Evolutionary conservation across 2,113 vertebrate species (phyloP).

Genomic region (Serilophus lunatus): DNA sequence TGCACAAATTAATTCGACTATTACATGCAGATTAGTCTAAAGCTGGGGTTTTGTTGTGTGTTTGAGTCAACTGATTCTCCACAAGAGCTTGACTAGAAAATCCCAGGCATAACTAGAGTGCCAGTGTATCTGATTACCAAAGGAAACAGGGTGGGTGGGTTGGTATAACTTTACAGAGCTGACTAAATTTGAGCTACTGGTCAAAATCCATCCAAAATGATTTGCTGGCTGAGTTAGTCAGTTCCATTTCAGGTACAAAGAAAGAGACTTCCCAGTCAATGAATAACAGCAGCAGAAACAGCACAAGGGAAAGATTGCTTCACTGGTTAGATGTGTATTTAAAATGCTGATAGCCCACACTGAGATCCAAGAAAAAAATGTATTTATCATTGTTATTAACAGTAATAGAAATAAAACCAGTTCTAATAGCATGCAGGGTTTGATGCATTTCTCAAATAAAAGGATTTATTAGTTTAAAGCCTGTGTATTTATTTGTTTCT

Average conservation of each 20-base stretch:
- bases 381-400: conserved; percentile 53
- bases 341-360: conserved; percentile 2
- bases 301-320: not conserved
- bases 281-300: not conserved
- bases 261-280: not conserved
- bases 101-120: not conserved
- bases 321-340: not conserved
- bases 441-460: conserved; percentile 38
- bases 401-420: conserved; percentile 43
- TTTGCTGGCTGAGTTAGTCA: not conserved
- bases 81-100: not conserved
- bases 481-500: conserved; percentile 54
- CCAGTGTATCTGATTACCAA: not conserved
- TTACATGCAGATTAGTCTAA: not conserved
- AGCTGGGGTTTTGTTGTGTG: not conserved
- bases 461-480: conserved; percentile 53
- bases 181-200: not conserved
- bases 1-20: not conserved
- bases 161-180: not conserved
- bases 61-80: not conserved
- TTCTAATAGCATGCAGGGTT: conserved; percentile 23
- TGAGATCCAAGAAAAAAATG: not conserved
- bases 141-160: not conserved
- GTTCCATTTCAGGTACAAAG: not conserved
- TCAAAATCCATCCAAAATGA: not conserved